These are phyloP conservation scores for Cololabis saira DNA, from an alignment of 2,113 vertebrate genomes.

Conservation along the genomic window DNA sequence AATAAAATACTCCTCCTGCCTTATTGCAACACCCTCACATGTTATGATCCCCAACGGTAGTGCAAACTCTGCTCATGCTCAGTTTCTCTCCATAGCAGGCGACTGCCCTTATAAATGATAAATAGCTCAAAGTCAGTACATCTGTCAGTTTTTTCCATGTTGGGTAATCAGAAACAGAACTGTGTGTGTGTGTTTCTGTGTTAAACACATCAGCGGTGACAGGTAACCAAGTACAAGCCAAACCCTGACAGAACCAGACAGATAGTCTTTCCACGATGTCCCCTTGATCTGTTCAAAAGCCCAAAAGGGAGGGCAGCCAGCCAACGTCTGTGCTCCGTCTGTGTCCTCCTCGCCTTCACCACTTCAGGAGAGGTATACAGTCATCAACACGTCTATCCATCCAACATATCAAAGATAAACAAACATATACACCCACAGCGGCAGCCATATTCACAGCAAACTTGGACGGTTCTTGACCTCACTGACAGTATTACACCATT, in stretches of 20 bases:
- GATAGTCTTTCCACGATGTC: conserved; percentile 49
- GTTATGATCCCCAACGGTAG: background rate
- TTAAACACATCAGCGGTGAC: conserved; percentile 58
- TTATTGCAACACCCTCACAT: background rate
- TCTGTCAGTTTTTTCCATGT: conserved; percentile 53
- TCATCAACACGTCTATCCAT: conserved; percentile 71
- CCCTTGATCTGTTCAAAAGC: conserved; percentile 49
- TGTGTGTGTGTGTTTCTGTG: conserved; percentile 40
- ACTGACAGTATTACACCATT: background rate
- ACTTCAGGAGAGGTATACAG: conserved; percentile 59
- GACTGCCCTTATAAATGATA: conserved; percentile 1
- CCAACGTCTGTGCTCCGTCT: conserved; percentile 57
- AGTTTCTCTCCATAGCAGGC: conserved; percentile 11
- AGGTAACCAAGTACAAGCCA: conserved; percentile 60
- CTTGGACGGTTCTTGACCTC: conserved; percentile 9
- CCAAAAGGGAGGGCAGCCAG: conserved; percentile 62
- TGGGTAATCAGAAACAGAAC: conserved; percentile 54
- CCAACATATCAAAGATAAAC: conserved; percentile 46
- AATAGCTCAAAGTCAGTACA: conserved; percentile 20
- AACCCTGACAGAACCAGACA: conserved; percentile 64
- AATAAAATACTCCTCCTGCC: background rate
- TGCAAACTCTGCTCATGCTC: background rate
- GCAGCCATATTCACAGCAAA: conserved; percentile 9
- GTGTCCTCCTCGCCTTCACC: conserved; percentile 64
- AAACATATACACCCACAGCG: conserved; percentile 12